Base-by-base conservation (phyloP, 2,888 invertebrate genomes). In the Caradrina clavipalpis region DNA sequence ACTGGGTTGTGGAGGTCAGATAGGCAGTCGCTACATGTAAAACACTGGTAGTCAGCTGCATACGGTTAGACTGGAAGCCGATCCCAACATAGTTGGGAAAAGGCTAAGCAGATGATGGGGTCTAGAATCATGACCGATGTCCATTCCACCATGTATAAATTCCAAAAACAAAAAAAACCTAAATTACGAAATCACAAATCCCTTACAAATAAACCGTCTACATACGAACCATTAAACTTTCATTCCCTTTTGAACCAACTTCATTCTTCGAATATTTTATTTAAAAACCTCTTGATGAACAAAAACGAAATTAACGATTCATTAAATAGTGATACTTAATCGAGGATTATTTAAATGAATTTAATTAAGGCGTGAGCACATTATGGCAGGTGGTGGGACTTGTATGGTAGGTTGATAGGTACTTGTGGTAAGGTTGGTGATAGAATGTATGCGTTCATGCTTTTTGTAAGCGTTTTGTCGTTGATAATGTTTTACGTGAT, bases 341-440 rank as follows among this genome's bases (percentile, higher is more conserved):
- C 66, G 64, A 47, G 61, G 74, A 81, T 84, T 82, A 84, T 82
- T 84, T 84, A 82, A 82, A 84, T 83, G 50, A 62, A 60, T 63
- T 64, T 82, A 81, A 84, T 84, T 84, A 84, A 82, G 70, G 66
- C 54, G 62, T 50, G 71, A 15, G 59, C 22, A 45, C 59, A 81
- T 66, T 62, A 19, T 70, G 53, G 50, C 80, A 83, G 80, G 62
- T 83, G 80, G 50, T 31, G 13, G n/a, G 21, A 62, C 82, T 35
- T 76, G 55, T 82, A 81, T 1, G 81, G 83, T 22, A 82, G 10
- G 51, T 69, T 73, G 82, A 19, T 55, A 26, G 26, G 26, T 26
- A 55, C 67, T 62, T 39, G 22, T 11, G 17, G 42, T 59, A 17
- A 21, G 51, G 39, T 59, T 47, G 6, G 61, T 35, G 50, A 17